These are phyloP conservation scores for Urosaurus nigricauda DNA, from an alignment of 2,797 vertebrate species.

Conservation along the genomic window DNA sequence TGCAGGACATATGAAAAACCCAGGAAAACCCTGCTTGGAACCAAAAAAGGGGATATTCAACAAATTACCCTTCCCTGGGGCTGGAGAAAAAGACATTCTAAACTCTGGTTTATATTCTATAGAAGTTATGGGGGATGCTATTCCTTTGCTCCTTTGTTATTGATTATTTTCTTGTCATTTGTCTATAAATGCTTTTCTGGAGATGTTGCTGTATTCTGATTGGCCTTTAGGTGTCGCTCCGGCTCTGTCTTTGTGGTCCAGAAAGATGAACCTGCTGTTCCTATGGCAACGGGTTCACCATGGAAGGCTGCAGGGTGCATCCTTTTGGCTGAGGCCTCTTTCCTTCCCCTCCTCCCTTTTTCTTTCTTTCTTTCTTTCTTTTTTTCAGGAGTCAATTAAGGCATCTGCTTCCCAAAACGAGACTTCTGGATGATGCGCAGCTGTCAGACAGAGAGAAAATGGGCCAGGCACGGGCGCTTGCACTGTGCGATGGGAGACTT, in stretches of 20 bases:
- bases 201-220: background rate
- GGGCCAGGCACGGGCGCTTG: slow-evolving; percentile 3
- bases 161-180: background rate
- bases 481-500: background rate
- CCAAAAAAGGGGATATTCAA: background rate
- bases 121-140: too few relatives aligned
- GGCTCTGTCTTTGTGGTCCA: slow-evolving; percentile 14
- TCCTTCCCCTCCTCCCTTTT: background rate
- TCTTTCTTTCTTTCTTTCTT: background rate
- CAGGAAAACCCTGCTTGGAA: background rate
- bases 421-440: slow-evolving; percentile 38
- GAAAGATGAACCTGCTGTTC: slow-evolving; percentile 17
- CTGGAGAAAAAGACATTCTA: background rate
- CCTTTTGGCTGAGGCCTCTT: background rate
- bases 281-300: slow-evolving; percentile 61
- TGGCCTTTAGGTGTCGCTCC: slow-evolving; percentile 60
- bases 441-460: slow-evolving; percentile 21
- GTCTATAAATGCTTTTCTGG: background rate
- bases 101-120: background rate
- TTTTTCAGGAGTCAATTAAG: slow-evolving; percentile 11
- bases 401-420: slow-evolving; percentile 35
- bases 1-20: too few relatives aligned
- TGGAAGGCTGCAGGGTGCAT: slow-evolving; percentile 23
- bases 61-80: background rate
- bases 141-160: too few relatives aligned